Base-by-base conservation (phyloP, 2,888 invertebrate genomes). In the Epinotia bilunana region DNA sequence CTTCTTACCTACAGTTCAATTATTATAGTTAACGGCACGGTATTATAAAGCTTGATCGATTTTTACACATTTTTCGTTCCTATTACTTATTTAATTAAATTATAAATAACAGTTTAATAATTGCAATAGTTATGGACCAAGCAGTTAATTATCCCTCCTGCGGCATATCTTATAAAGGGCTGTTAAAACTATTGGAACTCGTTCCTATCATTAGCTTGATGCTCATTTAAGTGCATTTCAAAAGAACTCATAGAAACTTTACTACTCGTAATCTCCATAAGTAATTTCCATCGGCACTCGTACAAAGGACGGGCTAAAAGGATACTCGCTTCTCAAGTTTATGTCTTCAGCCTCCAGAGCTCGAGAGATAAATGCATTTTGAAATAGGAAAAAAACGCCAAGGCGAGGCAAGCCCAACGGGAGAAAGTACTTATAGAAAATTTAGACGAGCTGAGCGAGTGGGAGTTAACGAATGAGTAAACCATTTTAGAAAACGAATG, bases 381-480 rank as follows among this genome's bases (percentile, higher is more conserved):
- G 55, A 72, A 72, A 75, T 33, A 72, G 61, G 28, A 71, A 71
- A 74, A 58, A 75, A 70, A 60, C 55, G 71, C 67, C 55, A 20
- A n/a, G n/a, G n/a, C n/a, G n/a, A n/a, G n/a, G n/a, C n/a, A n/a
- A 20, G 71, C 65, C 63, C 63, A 58, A 69, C 65, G 33, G 62
- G 75, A 72, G 72, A 75, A 75, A 75, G 75, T 75, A 20, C 1
- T 1, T 20, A 72, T 72, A 75, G 46, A 72, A 75, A 75, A 75
- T 72, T 72, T 61, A 67, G 61, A 75, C 61, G 75, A 70, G 70
- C 67, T 62, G 67, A 75, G 33, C 67, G 71, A 75, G 75, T 75
- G 75, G 75, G 75, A 75, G 75, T 61, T 46, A 75, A 75, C 75
- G 71, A 75, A 75, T 75, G 75, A 72, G 75, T 75, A 75, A 75